phyloP scores from a whole-genome alignment of 2,113 vertebrate genomes.

The Notiomystis cincta region DNA sequence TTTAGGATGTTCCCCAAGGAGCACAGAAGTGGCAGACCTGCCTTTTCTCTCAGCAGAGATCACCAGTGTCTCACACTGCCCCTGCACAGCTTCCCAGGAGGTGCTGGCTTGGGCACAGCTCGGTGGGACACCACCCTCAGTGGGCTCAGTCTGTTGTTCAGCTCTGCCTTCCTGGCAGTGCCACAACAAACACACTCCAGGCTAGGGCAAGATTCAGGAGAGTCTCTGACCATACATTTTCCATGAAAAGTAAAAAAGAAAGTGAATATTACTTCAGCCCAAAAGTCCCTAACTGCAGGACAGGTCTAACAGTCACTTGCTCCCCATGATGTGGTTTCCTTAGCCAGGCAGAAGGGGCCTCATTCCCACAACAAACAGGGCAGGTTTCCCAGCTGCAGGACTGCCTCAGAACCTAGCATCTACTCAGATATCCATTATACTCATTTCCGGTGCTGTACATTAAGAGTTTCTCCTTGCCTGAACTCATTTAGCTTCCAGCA shows the following conservation, averaged over 20 bases:
- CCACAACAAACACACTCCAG: neutral
- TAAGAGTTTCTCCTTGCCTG: neutral
- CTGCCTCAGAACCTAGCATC: neutral
- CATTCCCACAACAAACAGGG: neutral
- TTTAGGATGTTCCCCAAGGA: neutral
- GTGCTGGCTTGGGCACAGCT: neutral
- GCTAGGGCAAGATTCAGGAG: neutral
- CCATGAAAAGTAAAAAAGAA: neutral
- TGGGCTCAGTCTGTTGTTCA: neutral
- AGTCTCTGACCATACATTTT: neutral
- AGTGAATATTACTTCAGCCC: neutral
- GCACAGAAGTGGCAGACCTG: neutral
- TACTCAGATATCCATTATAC: neutral
- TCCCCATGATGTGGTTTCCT: neutral
- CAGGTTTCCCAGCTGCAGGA: neutral
- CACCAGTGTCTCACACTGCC: neutral
- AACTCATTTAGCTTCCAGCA: neutral
- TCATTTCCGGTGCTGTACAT: neutral
- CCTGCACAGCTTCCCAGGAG: neutral
- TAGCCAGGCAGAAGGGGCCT: neutral
- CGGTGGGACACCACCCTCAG: accelerated
- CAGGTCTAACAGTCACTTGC: neutral
- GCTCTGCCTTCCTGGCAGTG: neutral
- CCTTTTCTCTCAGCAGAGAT: neutral
- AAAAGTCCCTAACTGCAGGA: neutral